Evolutionary conservation across 2,888 invertebrate species (phyloP), one percentile per base, ranked within the genome.

Genomic region (Synanthedon tipuliformis): DNA sequence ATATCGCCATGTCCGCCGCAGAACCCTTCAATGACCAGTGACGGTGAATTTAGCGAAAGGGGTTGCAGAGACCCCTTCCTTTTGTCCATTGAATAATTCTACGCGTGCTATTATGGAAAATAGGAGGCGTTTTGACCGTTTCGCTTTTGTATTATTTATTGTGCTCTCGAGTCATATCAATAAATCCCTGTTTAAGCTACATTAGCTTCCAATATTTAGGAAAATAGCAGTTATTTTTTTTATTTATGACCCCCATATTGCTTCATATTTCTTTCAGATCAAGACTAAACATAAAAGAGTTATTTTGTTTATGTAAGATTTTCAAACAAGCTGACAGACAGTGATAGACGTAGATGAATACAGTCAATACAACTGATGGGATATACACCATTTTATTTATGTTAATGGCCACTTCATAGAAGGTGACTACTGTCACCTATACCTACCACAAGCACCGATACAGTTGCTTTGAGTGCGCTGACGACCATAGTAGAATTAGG

Each of bases 1-100:
- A 84, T 79, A 81, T 79, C 76, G 70, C 73, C 68, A 70, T 69
- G 78, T 84, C 84, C 76, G 78, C 78, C 73, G 63, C 82, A 81
- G 79, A 78, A 69, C 73, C 75, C 73, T 68, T 63, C 71, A 73
- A 75, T 76, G 80, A 73, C 78, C 79, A 75, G 71, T 65, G 64
- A 61, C 67, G 73, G 64, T 74, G 74, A 75, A 78, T 81, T 84
- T 78, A 76, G 71, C 76, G 59, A 60, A 62, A 61, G 65, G 69
- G 73, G 66, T 59, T 61, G 58, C 51, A 59, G 54, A 59, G 66
- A 72, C 74, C 80, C 76, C 71, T 76, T 78, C 66, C 71, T 68
- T 65, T 54, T 54, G 51, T 51, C 51, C 51, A 76, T 74, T 77
- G 73, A 74, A 71, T 73, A 71, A 71, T 70, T 68, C 69, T 65